Evolutionary conservation across 2,888 invertebrate species (phyloP), one percentile per base, ranked within the genome.

Genomic region (Diarsia brunnea): DNA sequence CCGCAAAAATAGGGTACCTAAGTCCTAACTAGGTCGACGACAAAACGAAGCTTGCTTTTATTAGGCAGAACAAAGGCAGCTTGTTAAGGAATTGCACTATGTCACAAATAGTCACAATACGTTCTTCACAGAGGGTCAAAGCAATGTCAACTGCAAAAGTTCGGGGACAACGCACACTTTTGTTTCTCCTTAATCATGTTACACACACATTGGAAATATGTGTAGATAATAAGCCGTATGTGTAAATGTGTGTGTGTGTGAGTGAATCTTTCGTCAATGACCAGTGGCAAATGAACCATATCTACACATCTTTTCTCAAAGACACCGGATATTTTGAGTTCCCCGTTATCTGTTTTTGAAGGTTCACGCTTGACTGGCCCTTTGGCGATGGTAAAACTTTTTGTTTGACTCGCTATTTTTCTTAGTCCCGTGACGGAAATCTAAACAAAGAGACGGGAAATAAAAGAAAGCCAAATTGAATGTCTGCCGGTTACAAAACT

Each of bases 391-490:
- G 87, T 88, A 81, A 86, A 90, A 92, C 90, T 92, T 93, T 93
- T 92, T 92, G 90, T 91, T 85, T 84, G 86, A 88, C 82, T 86
- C 86, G 84, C 86, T 91, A 89, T 91, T 92, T 92, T 91, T 92
- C 92, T 93, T 90, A 82, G 88, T 79, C 88, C 87, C 89, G 86
- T 90, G 90, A 90, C 91, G 93, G 93, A 93, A 92, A 92, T 91
- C 89, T 91, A 93, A 93, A 93, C 93, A 93, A 93, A 91, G 90
- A 88, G 86, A 88, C 88, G 89, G 89, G 90, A 91, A 92, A 92
- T 91, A 92, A 93, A 92, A 91, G 92, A 91, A 92, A 90, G 86
- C 90, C 79, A 91, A 92, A 93, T 93, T 92, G 91, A 93, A 93
- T 91, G 89, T 87, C 90, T 89, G 84, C 85, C 85, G 89, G 90